Conservation (phyloP, 1,140 invertebrate species). For the Solenopsis invicta region DNA sequence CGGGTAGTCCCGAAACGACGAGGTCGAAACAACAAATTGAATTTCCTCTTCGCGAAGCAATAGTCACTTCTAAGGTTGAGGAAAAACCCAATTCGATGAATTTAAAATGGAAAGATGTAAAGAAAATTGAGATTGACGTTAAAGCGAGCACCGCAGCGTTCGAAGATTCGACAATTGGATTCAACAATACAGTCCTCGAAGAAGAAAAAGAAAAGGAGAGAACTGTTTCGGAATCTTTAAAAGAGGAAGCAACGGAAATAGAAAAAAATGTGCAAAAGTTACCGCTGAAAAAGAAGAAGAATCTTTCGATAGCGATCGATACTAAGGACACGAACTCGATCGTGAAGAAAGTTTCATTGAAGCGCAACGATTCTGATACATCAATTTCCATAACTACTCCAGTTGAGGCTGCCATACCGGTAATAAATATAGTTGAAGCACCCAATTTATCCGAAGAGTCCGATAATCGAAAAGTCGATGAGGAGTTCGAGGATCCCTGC, state of each 20-base stretch:
- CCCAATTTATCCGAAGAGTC: slow-evolving; percentile 5
- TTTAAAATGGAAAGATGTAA: background rate
- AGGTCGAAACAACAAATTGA: slow-evolving; percentile 22
- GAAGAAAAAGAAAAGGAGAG: background rate
- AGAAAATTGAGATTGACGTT: slow-evolving; percentile 57
- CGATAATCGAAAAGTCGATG: slow-evolving; percentile 33
- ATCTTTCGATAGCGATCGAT: slow-evolving; percentile 40
- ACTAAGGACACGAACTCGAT: slow-evolving; percentile 4
- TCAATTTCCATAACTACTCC: slow-evolving; percentile 16
- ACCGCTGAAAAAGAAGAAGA: slow-evolving; percentile 30
- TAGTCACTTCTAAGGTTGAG: background rate
- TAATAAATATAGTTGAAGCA: slow-evolving; percentile 69
- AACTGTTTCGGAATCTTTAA: background rate
- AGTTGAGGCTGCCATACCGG: slow-evolving; percentile 49
- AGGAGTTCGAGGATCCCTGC: slow-evolving; percentile 72
- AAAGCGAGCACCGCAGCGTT: slow-evolving; percentile 54
- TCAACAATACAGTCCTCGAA: slow-evolving; percentile 25
- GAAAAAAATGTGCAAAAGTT: slow-evolving; percentile 21
- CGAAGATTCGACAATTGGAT: background rate
- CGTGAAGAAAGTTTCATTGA: slow-evolving; percentile 46
- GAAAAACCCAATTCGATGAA: background rate
- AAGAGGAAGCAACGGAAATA: background rate
- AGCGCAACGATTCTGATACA: slow-evolving; percentile 28
- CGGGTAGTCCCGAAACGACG: slow-evolving; percentile 38
- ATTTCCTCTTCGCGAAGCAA: background rate